Percentiles rank a stretch among this genome's conserved stretches.
Conservation (phyloP, 1,140 invertebrate species). For the Holotrichia oblita region DNA sequence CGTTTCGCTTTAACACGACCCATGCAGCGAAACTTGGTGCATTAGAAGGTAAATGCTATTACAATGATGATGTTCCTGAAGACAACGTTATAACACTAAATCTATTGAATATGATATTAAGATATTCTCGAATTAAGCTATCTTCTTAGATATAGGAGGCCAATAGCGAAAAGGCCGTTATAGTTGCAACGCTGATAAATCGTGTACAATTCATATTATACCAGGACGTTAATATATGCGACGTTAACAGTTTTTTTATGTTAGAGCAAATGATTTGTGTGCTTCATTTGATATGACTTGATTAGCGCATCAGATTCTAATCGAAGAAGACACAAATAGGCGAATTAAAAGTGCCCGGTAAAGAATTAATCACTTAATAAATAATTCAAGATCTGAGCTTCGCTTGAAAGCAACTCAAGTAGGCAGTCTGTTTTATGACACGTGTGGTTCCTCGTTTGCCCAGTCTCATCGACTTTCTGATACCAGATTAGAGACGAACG, state of each 20-base stretch:
- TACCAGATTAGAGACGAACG: constrained; percentile 44
- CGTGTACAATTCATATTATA: not conserved
- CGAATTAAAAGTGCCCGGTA: constrained; percentile 42
- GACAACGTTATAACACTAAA: not conserved
- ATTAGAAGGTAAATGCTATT: constrained; percentile 25
- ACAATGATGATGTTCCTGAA: constrained; percentile 25
- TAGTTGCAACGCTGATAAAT: not conserved
- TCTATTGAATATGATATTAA: not conserved
- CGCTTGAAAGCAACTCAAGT: constrained; percentile 37
- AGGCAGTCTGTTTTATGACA: constrained; percentile 49
- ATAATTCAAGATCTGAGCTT: constrained; percentile 48
- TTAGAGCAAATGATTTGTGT: too few species aligned
- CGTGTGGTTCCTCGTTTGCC: constrained; percentile 45
- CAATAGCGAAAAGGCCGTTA: too few species aligned
- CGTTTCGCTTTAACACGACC: constrained; percentile 25
- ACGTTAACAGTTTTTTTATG: too few species aligned
- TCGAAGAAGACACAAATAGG: not conserved
- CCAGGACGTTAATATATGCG: too few species aligned
- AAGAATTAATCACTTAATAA: constrained; percentile 51
- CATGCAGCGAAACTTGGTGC: constrained; percentile 17
- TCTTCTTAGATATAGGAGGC: not conserved
- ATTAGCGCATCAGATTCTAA: not conserved
- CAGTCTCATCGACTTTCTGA: constrained; percentile 42
- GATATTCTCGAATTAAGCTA: constrained; percentile 24
- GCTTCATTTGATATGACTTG: too few species aligned